Base-by-base conservation (phyloP, 2,888 invertebrate genomes). In the Xylota segnis region DNA sequence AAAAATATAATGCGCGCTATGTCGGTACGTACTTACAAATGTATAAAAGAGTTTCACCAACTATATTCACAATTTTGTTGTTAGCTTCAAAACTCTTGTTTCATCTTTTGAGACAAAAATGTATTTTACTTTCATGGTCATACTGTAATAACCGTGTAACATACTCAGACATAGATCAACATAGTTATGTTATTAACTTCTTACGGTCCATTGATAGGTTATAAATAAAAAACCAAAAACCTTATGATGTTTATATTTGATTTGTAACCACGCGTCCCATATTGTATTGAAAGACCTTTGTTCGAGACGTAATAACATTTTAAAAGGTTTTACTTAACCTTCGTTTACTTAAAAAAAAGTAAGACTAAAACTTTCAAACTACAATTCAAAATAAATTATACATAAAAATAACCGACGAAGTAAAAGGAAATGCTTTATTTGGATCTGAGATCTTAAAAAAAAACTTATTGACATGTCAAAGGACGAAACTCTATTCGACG, bases 401-500 rank as follows among this genome's bases (percentile, higher is more conserved):
- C 61, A 63, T 45, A 54, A 32, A 47, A 59, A 59, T 40, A 47
- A 27, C 23, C 29, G 6, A 58, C 27, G 27, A 50, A 77, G 45
- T 18, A 66, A 61, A 61, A 12, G 34, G n/a, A 61, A 70, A 77
- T 52, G 10, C 27, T 77, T 68, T 70, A 77, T 66, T 50, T 27
- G 50, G 37, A 58, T 34, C 40, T 45, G 58, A 58, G 58, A 59
- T 59, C 50, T 50, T 18, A 40, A 50, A 34, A 68, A n/a, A 59
- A 40, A 27, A 58, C 40, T 54, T 61, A 66, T 43, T 68, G 77
- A 34, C 61, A 70, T 77, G 54, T 77, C 61, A 77, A 61, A 77
- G 61, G 52, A 70, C 61, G 37, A 77, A 77, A 70, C 77, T 70
- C 54, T 70, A 68, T 77, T 61, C 70, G 45, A 23, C 34, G 43